Evolutionary conservation across 2,888 invertebrate genomes (phyloP).

Genomic region (Azorinus chamasolen): DNA sequence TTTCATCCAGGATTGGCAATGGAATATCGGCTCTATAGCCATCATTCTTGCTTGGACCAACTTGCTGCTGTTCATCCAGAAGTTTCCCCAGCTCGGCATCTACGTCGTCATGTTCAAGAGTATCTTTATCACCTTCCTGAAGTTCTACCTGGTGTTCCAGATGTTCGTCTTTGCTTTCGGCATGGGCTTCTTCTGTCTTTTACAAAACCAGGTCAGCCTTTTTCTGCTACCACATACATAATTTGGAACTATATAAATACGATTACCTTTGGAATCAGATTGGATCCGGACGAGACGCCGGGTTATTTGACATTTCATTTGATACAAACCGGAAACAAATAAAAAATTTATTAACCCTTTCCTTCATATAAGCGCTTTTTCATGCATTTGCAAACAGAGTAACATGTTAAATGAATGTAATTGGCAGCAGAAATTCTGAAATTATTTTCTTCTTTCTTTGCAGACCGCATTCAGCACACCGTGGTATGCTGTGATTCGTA

Average conservation of each 20-base stretch:
- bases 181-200: slow-evolving; percentile 82
- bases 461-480: slow-evolving; percentile 79
- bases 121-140: slow-evolving; percentile 83
- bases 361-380: not conserved
- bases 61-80: slow-evolving; percentile 85
- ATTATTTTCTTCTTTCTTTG: slow-evolving; percentile 3
- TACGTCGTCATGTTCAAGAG: slow-evolving; percentile 86
- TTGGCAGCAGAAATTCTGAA: slow-evolving; percentile 60
- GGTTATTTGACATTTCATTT: no score
- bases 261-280: no score
- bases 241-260: no score
- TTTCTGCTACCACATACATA: no score
- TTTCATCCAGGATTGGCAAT: slow-evolving; percentile 87
- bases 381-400: no score
- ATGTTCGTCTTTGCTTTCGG: slow-evolving; percentile 85
- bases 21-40: slow-evolving; percentile 87
- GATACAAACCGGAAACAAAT: no score
- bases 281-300: no score
- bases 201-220: slow-evolving; percentile 85
- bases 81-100: slow-evolving; percentile 85
- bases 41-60: slow-evolving; percentile 87
- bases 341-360: no score
- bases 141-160: slow-evolving; percentile 85
- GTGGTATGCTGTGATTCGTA: slow-evolving; percentile 82
- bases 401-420: slow-evolving; percentile 87